Percentiles rank a stretch among this genome's conserved stretches.
Evolutionary conservation across 2,797 vertebrate species (phyloP).

Genomic region (Manis crassicaudata): DNA sequence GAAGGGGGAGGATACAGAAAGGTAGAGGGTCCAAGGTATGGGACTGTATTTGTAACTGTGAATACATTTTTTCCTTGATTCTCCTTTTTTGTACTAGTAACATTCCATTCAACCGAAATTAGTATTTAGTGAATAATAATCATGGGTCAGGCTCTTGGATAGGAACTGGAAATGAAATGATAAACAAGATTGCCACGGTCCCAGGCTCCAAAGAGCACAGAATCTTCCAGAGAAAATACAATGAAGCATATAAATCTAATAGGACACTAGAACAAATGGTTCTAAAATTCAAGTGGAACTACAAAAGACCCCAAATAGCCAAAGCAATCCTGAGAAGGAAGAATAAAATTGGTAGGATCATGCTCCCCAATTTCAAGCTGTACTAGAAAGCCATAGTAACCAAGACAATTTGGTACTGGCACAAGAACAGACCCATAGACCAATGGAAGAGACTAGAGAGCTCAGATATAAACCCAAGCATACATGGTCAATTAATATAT

Average conservation of each 20-base stretch:
- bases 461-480: no score
- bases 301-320: no score
- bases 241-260: neutral
- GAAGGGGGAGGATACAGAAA: neutral
- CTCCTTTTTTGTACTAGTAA: slow-evolving; percentile 22
- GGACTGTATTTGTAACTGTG: neutral
- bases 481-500: no score
- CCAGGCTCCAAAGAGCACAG: neutral
- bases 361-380: no score
- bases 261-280: neutral
- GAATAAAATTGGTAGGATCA: no score
- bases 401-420: no score
- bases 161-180: neutral
- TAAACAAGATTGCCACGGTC: neutral
- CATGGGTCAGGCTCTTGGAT: neutral
- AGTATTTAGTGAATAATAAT: slow-evolving; percentile 37
- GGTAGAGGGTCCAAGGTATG: neutral
- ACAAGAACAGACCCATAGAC: no score
- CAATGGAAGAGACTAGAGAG: no score
- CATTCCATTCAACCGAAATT: neutral
- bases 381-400: no score
- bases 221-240: neutral
- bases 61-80: neutral
- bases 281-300: no score
- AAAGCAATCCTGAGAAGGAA: no score